Evolutionary conservation across 2,113 vertebrate species (phyloP), one percentile per base, ranked within the genome.

Genomic region (Glareola pratincola): DNA sequence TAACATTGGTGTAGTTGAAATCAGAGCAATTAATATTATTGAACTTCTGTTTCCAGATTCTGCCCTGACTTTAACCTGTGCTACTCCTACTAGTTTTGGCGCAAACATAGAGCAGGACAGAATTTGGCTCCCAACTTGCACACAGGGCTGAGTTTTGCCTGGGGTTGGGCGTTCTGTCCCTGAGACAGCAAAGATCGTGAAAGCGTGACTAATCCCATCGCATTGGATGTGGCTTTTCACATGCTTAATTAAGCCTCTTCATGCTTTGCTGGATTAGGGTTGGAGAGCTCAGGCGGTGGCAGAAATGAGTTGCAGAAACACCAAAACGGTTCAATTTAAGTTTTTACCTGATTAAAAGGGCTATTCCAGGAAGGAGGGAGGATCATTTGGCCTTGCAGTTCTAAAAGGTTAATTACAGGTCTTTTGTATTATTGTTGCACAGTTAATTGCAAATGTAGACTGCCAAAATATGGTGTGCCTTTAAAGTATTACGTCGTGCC

Each of bases 401-500:
- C 47, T 18, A 23, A 60, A 79, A 80, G 48, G 37, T 81, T 87
- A 59, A 90, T 88, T 86, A 74, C 72, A 88, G 69, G 50, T 78
- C 10, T 29, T 78, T 83, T 76, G 66, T 90, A 39, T 76, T 84
- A 47, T 51, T 64, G 54, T 72, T 96, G 86, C 90, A 94, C 66
- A 74, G 80, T 71, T 73, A 69, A 88, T 96, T 76, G 69, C 78
- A 92, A 90, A 71, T 50, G 17, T 26, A 84, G 69, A 68, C 80
- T 82, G 78, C 72, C 59, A 85, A 96, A 96, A 73, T 86, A 85
- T 16, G 9, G 27, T 4, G 30, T 98, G 98, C 96, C 97, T 98
- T 94, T 91, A 82, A 96, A 96, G 94, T 97, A 93, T 98, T 96
- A 94, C 68, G 27, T 96, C 95, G 94, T 97, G 94, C 96, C 95